Percentiles rank a stretch among this genome's conserved stretches.
phyloP scores from a whole-genome alignment of 30 jellyfish, hydroid and myxozoan species.

The Nemopilema nomurai region DNA sequence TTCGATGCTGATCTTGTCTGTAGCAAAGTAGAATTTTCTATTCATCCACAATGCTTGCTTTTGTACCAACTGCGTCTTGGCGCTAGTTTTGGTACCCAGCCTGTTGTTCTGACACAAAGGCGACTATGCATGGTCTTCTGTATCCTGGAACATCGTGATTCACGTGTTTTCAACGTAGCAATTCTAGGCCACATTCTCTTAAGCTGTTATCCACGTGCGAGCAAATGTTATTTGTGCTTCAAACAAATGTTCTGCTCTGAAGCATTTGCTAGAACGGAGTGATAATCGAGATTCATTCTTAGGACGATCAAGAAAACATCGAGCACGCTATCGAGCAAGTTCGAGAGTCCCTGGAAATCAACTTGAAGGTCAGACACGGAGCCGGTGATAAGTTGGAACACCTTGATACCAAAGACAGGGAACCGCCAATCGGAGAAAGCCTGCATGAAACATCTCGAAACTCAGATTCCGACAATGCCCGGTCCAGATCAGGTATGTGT shows the following conservation, averaged over 20 bases:
- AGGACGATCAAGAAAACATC: constrained; percentile 49
- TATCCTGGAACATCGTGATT: no score
- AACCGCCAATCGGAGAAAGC: constrained; percentile 24
- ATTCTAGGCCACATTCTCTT: no score
- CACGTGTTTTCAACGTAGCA: no score
- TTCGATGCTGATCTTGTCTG: neutral
- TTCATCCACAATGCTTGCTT: no score
- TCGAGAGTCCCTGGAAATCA: constrained; percentile 47
- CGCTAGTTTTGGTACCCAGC: no score
- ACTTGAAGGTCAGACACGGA: constrained; percentile 3
- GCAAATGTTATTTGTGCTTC: no score
- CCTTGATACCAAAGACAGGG: constrained; percentile 15
- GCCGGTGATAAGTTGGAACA: neutral
- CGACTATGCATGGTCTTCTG: no score
- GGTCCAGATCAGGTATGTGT: constrained; percentile 63
- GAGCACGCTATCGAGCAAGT: constrained; percentile 46
- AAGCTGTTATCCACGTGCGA: no score
- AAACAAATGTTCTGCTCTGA: no score
- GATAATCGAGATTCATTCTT: neutral
- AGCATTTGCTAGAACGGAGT: no score
- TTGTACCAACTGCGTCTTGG: no score
- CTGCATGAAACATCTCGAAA: constrained; percentile 35
- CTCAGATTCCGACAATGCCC: constrained; percentile 58
- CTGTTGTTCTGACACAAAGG: no score
- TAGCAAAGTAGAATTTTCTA: neutral